Conservation (phyloP, 2,113 vertebrate genomes). For the Microcebus tavaratra region DNA sequence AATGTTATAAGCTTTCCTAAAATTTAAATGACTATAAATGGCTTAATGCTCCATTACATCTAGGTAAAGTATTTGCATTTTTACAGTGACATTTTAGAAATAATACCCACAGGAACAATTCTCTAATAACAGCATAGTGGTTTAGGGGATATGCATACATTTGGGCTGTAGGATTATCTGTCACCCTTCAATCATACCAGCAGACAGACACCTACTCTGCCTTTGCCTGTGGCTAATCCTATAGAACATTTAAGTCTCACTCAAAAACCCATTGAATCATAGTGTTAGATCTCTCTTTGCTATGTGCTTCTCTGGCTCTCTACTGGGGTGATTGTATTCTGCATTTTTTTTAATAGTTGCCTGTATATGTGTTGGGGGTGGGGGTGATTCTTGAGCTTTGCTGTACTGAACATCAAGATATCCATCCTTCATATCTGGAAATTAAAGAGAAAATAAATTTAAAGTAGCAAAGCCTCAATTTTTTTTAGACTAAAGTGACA, state of each 20-base stretch:
- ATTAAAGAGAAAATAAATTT: not conserved
- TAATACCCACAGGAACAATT: conserved; percentile 64
- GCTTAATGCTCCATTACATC: conserved; percentile 70
- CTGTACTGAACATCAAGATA: not conserved
- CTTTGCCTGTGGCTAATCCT: not conserved
- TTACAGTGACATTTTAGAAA: conserved; percentile 62
- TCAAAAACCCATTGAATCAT: conserved; percentile 5
- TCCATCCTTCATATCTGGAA: not conserved
- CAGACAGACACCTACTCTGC: not conserved
- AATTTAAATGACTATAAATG: conserved; percentile 74
- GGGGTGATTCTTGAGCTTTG: not conserved
- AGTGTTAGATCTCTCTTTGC: not conserved
- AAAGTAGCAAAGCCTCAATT: not conserved
- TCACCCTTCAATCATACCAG: conserved; percentile 44
- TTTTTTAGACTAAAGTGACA: not conserved
- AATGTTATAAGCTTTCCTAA: conserved; percentile 61
- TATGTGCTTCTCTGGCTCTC: not conserved
- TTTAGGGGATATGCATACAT: conserved; percentile 61
- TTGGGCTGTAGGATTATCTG: conserved; percentile 48
- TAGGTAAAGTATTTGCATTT: conserved; percentile 74
- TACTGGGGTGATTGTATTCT: not conserved
- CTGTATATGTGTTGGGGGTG: too few species aligned
- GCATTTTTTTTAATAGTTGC: not conserved
- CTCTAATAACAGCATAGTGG: conserved; percentile 29
- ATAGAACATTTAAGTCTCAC: not conserved